Evolutionary conservation across 1,140 invertebrate genomes (phyloP).

Genomic region (Drosophila nigrodunni): DNA sequence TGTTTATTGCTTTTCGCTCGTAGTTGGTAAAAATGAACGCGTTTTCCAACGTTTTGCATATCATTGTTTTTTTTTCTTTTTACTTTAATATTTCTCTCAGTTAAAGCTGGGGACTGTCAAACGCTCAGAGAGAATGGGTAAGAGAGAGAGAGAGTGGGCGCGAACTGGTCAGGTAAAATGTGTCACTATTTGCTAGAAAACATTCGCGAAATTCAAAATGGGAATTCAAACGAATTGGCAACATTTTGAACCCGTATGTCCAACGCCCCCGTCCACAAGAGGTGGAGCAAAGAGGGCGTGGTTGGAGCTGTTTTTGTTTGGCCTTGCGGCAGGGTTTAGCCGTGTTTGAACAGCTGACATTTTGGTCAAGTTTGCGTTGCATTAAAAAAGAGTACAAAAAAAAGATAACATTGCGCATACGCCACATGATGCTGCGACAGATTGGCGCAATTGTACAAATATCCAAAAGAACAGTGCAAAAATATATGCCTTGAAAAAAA

Average conservation of each 20-base stretch:
- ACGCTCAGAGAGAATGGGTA: conserved; percentile 21
- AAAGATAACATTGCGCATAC: conserved; percentile 45
- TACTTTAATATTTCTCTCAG: conserved; percentile 49
- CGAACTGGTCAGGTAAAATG: conserved; percentile 41
- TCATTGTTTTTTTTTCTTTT: conserved; percentile 37
- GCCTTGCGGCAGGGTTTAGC: conserved; percentile 39
- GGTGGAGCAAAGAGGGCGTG: conserved; percentile 23
- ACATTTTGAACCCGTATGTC: conserved; percentile 68
- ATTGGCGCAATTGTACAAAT: conserved; percentile 24
- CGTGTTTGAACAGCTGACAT: conserved; percentile 74
- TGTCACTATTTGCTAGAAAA: conserved; percentile 3
- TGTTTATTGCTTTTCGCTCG: conserved; percentile 74
- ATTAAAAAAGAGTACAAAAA: conserved; percentile 26
- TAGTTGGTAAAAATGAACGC: conserved; percentile 56
- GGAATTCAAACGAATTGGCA: conserved; percentile 68
- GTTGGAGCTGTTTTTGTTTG: conserved; percentile 24
- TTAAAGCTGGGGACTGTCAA: conserved; percentile 9
- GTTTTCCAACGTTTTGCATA: conserved; percentile 24
- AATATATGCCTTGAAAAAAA: conserved; percentile 47
- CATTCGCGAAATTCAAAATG: conserved; percentile 62
- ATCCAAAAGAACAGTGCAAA: conserved; percentile 39
- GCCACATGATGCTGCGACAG: conserved; percentile 31
- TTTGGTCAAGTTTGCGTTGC: conserved; percentile 64
- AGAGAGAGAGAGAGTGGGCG: not conserved
- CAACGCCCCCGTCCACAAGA: conserved; percentile 23